Percentiles rank a stretch among this genome's conserved stretches.
phyloP scores from a whole-genome alignment of 2,888 invertebrate genomes.

The Heteromurus nitidus region DNA sequence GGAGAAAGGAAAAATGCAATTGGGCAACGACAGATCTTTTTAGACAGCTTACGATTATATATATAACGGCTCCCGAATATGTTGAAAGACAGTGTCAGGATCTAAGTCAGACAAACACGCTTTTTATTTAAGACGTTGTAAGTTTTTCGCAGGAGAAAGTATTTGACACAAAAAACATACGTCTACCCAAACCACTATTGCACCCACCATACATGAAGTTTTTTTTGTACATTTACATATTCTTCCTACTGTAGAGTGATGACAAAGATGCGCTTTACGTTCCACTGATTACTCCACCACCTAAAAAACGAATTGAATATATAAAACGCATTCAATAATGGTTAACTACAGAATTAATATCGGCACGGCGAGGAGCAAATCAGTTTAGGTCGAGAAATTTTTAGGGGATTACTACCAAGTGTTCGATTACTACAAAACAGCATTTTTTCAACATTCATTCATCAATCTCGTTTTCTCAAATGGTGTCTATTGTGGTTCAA shows the following conservation, averaged over 20 bases:
- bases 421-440: conserved; percentile 13
- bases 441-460: conserved; percentile 18
- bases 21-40: not conserved
- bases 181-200: not conserved
- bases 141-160: not conserved
- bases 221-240: not conserved
- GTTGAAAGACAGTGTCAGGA: not conserved
- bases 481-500: conserved; percentile 34
- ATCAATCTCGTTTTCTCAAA: conserved; percentile 8
- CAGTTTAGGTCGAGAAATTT: not conserved
- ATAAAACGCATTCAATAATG: not conserved
- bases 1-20: not conserved
- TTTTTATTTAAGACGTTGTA: not conserved
- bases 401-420: conserved; percentile 34
- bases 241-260: not conserved
- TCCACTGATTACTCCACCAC: not conserved
- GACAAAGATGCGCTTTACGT: conserved; percentile 21
- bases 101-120: conserved; percentile 2
- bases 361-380: not conserved
- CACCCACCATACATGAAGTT: not conserved
- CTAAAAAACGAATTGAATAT: not conserved
- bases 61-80: not conserved
- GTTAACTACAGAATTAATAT: not conserved
- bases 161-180: no score
- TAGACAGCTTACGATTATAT: not conserved